A percentile compares a stretch with the other conserved stretches of the same genome.
Evolutionary conservation across 2,888 invertebrate genomes (phyloP).

Genomic region (Hylaea fasciaria): DNA sequence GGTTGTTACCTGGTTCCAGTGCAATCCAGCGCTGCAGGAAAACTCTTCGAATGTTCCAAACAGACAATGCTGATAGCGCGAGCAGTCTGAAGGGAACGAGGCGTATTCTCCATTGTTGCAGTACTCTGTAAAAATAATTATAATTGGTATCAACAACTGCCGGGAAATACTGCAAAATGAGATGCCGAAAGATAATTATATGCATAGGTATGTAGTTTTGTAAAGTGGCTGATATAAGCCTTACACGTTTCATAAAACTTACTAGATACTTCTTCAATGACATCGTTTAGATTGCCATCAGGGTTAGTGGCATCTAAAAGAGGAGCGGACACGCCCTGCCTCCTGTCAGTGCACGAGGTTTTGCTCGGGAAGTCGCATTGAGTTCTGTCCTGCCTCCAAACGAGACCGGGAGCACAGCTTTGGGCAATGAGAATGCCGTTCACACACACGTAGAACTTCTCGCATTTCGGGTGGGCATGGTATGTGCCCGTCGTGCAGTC

Average conservation of each 20-base stretch:
- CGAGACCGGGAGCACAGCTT: conserved; percentile 90
- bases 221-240: no score
- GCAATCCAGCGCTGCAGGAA: conserved; percentile 88
- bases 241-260: conserved; percentile 21
- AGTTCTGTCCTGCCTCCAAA: conserved; percentile 87
- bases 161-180: no score
- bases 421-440: conserved; percentile 89
- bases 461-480: conserved; percentile 89
- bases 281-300: conserved; percentile 48
- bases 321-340: conserved; percentile 59
- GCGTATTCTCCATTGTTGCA: conserved; percentile 87
- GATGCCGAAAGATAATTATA: no score
- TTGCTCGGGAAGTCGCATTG: conserved; percentile 91
- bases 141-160: not conserved
- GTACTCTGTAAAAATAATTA: conserved; percentile 59
- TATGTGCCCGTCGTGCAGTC: conserved; percentile 89
- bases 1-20: conserved; percentile 87
- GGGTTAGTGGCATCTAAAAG: conserved; percentile 58
- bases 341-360: conserved; percentile 84
- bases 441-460: conserved; percentile 91
- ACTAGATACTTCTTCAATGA: conserved; percentile 48
- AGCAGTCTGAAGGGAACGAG: conserved; percentile 88
- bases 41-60: conserved; percentile 91
- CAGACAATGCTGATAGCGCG: conserved; percentile 90
- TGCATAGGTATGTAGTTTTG: no score